Evolutionary conservation across 2,888 invertebrate species (phyloP).

Genomic region (Xanthia icteritia): DNA sequence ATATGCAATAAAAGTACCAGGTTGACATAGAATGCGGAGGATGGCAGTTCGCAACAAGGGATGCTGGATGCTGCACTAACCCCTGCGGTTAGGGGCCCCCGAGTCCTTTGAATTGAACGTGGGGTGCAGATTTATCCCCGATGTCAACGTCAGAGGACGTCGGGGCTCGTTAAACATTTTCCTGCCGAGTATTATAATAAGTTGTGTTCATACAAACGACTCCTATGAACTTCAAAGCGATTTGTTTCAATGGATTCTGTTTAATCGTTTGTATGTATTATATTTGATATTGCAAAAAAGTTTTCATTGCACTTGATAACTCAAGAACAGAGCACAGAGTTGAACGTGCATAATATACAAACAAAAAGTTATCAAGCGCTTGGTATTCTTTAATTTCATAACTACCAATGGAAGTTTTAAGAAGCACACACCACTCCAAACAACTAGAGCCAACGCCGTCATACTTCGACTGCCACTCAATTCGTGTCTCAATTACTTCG

Average conservation of each 20-base stretch:
- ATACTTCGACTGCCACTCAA: neutral
- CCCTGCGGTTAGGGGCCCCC: conserved; percentile 84
- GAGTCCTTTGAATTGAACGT: conserved; percentile 68
- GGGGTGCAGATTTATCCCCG: conserved; percentile 75
- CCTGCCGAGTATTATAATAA: conserved; percentile 60
- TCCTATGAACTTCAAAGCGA: conserved; percentile 27
- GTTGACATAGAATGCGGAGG: conserved; percentile 77
- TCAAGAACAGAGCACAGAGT: neutral
- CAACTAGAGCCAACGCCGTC: neutral
- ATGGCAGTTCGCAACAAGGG: conserved; percentile 84
- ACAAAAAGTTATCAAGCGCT: neutral
- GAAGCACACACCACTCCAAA: neutral
- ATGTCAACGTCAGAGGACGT: conserved; percentile 62
- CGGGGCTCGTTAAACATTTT: conserved; percentile 67
- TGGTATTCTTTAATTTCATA: neutral
- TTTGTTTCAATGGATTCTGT: conserved; percentile 17
- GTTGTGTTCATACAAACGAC: conserved; percentile 22
- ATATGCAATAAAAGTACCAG: conserved; percentile 90
- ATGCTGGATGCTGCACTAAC: conserved; percentile 87
- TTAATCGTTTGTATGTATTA: conserved; percentile 9
- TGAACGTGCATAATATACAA: neutral
- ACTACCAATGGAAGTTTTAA: neutral
- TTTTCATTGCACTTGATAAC: neutral
- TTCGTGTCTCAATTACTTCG: conserved; percentile 23
- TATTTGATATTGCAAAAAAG: conserved; percentile 1